Evolutionary conservation across 2,113 vertebrate species (phyloP).

Genomic region (Chaenocephalus aceratus): DNA sequence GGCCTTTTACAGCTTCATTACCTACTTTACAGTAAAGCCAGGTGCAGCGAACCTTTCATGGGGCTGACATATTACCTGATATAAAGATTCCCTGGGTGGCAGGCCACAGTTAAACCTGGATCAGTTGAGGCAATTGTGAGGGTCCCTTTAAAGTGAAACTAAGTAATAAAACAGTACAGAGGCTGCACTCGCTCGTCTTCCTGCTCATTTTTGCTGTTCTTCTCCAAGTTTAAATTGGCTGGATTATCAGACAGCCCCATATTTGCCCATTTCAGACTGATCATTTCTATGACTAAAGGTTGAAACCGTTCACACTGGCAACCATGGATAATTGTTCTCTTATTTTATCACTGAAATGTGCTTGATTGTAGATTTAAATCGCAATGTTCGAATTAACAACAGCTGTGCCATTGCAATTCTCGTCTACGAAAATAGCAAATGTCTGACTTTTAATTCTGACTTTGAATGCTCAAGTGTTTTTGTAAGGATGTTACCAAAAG

Average conservation of each 20-base stretch:
- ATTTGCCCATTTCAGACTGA: conserved; percentile 44
- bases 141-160: conserved; percentile 66
- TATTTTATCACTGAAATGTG: conserved; percentile 16
- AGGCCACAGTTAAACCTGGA: conserved; percentile 69
- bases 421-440: conserved; percentile 1
- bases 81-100: conserved; percentile 70
- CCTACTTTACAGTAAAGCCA: conserved; percentile 74
- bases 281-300: conserved; percentile 44
- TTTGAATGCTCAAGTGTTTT: neutral
- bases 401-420: conserved; percentile 1
- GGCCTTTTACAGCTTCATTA: conserved; percentile 76
- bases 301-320: conserved; percentile 5
- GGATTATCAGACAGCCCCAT: conserved; percentile 62
- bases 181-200: conserved; percentile 33
- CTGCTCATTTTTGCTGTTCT: conserved; percentile 21
- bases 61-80: conserved; percentile 76
- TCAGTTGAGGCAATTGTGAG: conserved; percentile 64
- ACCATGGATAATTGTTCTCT: neutral
- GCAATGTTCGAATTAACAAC: conserved; percentile 6
- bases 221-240: conserved; percentile 59
- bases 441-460: neutral
- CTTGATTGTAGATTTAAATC: conserved; percentile 8
- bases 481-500: neutral
- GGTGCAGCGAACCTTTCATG: conserved; percentile 67
- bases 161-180: conserved; percentile 64